A percentile compares a stretch with the other conserved stretches of the same genome.
Conservation (phyloP, 1,140 invertebrate genomes). For the Drosophila nannoptera region DNA sequence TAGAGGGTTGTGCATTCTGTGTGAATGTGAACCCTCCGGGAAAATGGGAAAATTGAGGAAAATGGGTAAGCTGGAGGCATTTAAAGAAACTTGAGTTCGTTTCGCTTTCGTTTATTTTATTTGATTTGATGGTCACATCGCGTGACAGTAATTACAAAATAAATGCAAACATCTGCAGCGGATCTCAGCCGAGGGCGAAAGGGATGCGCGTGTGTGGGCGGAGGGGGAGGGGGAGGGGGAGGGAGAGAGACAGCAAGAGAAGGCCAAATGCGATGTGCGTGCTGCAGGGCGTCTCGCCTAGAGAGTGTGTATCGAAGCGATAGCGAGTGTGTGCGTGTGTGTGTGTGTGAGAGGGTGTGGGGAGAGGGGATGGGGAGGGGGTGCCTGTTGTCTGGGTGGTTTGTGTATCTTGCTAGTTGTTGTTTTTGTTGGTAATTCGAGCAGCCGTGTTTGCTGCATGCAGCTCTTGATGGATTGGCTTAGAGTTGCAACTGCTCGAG, state of each 20-base stretch:
- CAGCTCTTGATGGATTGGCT: constrained; percentile 64
- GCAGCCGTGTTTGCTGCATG: constrained; percentile 54
- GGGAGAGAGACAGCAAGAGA: background rate
- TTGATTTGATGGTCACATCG: constrained; percentile 75
- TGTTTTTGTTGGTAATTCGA: constrained; percentile 58
- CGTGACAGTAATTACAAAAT: constrained; percentile 76
- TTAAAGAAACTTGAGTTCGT: constrained; percentile 32
- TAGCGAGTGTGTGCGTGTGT: too few relatives aligned
- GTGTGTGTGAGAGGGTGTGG: too few relatives aligned
- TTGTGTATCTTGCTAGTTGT: constrained; percentile 26
- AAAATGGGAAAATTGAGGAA: constrained; percentile 8
- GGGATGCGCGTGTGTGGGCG: constrained; percentile 1
- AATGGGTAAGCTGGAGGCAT: constrained; percentile 26
- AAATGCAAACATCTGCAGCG: constrained; percentile 72
- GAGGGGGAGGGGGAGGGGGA: background rate
- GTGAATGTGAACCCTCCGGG: background rate
- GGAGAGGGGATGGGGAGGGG: too few relatives aligned
- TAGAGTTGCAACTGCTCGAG: constrained; percentile 49
- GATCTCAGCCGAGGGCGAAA: constrained; percentile 47
- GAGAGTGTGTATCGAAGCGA: constrained; percentile 16
- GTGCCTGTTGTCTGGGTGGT: constrained; percentile 7
- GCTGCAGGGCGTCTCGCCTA: constrained; percentile 14
- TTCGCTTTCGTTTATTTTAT: constrained; percentile 60
- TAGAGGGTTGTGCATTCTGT: constrained; percentile 8
- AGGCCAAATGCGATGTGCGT: constrained; percentile 35